Percentiles rank a stretch among this genome's conserved stretches.
Evolutionary conservation across 2,888 invertebrate species (phyloP).

Genomic region (Spodoptera picta): DNA sequence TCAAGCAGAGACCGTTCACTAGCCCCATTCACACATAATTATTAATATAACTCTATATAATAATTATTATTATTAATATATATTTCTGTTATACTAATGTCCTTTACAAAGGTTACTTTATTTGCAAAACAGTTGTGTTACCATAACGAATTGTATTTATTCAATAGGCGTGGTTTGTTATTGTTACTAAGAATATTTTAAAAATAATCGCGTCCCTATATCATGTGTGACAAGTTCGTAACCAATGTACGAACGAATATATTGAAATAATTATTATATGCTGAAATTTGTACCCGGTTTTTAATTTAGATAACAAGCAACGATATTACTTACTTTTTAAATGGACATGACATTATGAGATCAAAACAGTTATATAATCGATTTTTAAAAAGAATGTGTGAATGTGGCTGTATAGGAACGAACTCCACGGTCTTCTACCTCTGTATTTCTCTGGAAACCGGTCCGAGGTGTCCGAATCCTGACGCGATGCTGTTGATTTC

Average conservation of each 20-base stretch:
- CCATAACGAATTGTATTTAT: slow-evolving; percentile 13
- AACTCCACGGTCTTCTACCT: slow-evolving; percentile 88
- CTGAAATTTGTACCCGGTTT: too few relatives aligned
- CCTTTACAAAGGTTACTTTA: slow-evolving; percentile 9
- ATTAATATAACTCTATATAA: neutral
- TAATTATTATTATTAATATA: too few relatives aligned
- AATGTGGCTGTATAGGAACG: slow-evolving; percentile 46
- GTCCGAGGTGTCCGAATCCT: slow-evolving; percentile 98
- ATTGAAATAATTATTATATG: too few relatives aligned
- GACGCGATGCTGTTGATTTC: slow-evolving; percentile 99
- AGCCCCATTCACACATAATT: slow-evolving; percentile 50
- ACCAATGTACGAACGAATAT: too few relatives aligned
- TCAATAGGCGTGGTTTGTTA: slow-evolving; percentile 2
- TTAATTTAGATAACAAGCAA: too few relatives aligned
- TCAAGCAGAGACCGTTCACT: slow-evolving; percentile 40
- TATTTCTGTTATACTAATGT: neutral
- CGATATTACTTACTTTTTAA: too few relatives aligned
- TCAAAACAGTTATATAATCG: neutral
- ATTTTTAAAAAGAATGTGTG: slow-evolving; percentile 46
- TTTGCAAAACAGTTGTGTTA: slow-evolving; percentile 16
- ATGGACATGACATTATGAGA: too few relatives aligned
- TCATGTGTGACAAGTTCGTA: too few relatives aligned
- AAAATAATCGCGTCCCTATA: slow-evolving; percentile 3
- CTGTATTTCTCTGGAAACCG: slow-evolving; percentile 94
- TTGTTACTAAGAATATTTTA: neutral